phyloP scores from a whole-genome alignment of 2,113 vertebrate genomes.

The Aphelocoma coerulescens region DNA sequence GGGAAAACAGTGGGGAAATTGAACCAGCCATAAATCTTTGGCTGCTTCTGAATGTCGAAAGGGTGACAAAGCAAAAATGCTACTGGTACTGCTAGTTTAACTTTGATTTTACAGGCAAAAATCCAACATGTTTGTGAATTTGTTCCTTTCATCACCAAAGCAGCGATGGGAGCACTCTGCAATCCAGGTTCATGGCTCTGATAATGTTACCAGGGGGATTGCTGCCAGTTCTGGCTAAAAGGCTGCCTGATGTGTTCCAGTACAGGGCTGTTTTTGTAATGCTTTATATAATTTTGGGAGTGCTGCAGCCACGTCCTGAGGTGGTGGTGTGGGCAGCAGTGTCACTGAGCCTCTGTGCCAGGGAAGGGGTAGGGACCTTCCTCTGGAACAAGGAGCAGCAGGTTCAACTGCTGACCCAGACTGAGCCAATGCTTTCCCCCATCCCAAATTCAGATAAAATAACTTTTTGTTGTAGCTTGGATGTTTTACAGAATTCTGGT shows the following conservation, averaged over 20 bases:
- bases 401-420: neutral
- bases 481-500: neutral
- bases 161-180: neutral
- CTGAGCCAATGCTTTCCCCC: neutral
- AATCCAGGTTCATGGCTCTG: neutral
- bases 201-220: neutral
- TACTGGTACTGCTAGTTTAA: neutral
- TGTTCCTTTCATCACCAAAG: neutral
- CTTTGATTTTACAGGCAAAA: slow-evolving; percentile 17
- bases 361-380: neutral
- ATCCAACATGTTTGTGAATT: neutral
- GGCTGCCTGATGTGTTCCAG: neutral
- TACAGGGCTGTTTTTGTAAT: neutral
- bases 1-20: neutral
- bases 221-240: slow-evolving; percentile 1
- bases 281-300: neutral
- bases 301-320: neutral
- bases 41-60: neutral
- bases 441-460: neutral
- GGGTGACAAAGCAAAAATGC: slow-evolving; percentile 19
- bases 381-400: neutral
- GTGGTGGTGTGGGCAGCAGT: neutral
- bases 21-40: neutral
- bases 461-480: neutral
- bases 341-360: neutral